A percentile compares a stretch with the other conserved stretches of the same genome.
phyloP scores from a whole-genome alignment of 2,113 vertebrate species.

The Phylloscopus trochilus region DNA sequence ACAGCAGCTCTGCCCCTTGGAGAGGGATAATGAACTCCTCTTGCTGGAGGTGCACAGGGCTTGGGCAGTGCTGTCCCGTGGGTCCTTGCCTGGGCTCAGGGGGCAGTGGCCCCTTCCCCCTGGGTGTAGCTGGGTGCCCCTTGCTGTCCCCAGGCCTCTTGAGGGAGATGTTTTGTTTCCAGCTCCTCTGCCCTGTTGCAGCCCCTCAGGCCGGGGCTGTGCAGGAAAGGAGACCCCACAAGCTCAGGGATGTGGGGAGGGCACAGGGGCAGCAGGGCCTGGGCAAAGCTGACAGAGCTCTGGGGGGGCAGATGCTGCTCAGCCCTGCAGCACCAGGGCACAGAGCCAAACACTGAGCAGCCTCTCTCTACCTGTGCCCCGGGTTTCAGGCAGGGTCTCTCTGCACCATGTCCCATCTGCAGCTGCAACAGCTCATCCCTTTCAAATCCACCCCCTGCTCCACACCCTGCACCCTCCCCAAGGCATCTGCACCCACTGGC shows the following conservation, averaged over 20 bases:
- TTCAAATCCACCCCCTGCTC: neutral
- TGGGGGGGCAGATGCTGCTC: neutral
- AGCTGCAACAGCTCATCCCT: neutral
- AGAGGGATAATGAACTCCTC: neutral
- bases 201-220: neutral
- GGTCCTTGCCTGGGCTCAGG: neutral
- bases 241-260: neutral
- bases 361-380: neutral
- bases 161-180: neutral
- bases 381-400: neutral
- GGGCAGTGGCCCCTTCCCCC: neutral
- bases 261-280: neutral
- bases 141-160: fast-evolving
- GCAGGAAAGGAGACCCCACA: neutral
- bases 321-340: neutral
- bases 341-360: neutral
- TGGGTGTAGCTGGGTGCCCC: neutral
- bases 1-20: neutral
- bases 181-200: neutral
- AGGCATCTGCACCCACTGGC: fast-evolving
- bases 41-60: neutral
- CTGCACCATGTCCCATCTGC: neutral
- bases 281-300: neutral
- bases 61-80: neutral
- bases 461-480: neutral